Evolutionary conservation across 2,113 vertebrate genomes (phyloP).

Genomic region (Carassius gibelio): DNA sequence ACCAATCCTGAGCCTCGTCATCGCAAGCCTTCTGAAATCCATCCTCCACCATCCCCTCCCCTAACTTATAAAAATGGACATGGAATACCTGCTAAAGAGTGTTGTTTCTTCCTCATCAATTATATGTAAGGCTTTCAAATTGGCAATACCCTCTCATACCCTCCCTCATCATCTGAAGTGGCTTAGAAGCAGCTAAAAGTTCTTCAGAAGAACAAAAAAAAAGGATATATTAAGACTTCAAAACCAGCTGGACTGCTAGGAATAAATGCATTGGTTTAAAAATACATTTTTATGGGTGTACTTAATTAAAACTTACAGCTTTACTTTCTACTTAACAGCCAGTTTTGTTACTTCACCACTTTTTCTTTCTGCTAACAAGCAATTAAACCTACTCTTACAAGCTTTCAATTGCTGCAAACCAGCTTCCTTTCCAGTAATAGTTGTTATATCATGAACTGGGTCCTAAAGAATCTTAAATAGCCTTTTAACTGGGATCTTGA

Average conservation of each 20-base stretch:
- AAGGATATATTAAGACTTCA: constrained; percentile 65
- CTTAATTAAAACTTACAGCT: constrained; percentile 69
- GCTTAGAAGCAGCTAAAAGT: constrained; percentile 61
- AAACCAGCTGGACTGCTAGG: constrained; percentile 65
- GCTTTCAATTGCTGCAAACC: constrained; percentile 55
- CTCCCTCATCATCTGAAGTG: constrained; percentile 70
- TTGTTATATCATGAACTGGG: constrained; percentile 58
- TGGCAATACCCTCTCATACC: constrained; percentile 45
- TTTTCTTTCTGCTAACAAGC: constrained; percentile 60
- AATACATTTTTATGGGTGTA: constrained; percentile 75
- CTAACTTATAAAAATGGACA: constrained; percentile 60
- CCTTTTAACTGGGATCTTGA: constrained; percentile 41
- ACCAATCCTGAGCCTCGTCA: constrained; percentile 79
- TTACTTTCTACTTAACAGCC: constrained; percentile 60
- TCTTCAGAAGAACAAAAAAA: constrained; percentile 58
- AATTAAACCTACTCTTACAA: constrained; percentile 59
- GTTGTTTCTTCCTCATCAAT: constrained; percentile 50
- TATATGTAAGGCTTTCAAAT: constrained; percentile 62
- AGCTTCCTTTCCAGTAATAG: constrained; percentile 51
- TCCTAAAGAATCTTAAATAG: constrained; percentile 41
- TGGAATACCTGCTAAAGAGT: constrained; percentile 74
- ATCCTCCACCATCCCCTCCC: constrained; percentile 58
- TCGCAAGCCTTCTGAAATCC: constrained; percentile 72
- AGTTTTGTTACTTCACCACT: constrained; percentile 46
- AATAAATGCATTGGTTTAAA: constrained; percentile 64